Conservation (phyloP, 2,888 invertebrate species). For the Acleris sparsana region DNA sequence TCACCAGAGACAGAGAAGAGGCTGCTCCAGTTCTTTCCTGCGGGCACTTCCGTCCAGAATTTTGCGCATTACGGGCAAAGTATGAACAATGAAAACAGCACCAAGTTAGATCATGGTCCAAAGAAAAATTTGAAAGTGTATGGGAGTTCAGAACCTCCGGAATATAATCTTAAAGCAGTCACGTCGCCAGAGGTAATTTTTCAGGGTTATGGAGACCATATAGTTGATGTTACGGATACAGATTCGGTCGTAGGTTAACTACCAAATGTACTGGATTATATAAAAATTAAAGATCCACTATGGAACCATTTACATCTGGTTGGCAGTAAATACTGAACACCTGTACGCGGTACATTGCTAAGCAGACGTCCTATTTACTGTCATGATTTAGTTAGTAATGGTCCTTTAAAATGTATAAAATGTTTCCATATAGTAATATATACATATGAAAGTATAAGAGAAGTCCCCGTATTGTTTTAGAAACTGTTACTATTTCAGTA, state of each 20-base stretch:
- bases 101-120: slow-evolving; percentile 64
- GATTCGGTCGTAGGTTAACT: slow-evolving; percentile 76
- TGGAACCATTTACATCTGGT: too few relatives aligned
- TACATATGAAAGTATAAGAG: too few relatives aligned
- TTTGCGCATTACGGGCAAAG: slow-evolving; percentile 65
- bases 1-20: slow-evolving; percentile 50
- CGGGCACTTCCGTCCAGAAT: slow-evolving; percentile 59
- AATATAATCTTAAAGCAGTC: slow-evolving; percentile 58
- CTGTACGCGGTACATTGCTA: too few relatives aligned
- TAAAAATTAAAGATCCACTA: too few relatives aligned
- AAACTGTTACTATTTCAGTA: too few relatives aligned
- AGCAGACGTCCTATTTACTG: too few relatives aligned
- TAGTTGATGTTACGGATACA: slow-evolving; percentile 84
- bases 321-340: too few relatives aligned
- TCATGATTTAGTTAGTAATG: too few relatives aligned
- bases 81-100: slow-evolving; percentile 49
- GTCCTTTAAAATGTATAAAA: too few relatives aligned
- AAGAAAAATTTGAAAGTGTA: slow-evolving; percentile 55
- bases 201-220: slow-evolving; percentile 78
- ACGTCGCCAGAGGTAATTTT: slow-evolving; percentile 57
- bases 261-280: too few relatives aligned
- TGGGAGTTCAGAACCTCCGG: slow-evolving; percentile 55
- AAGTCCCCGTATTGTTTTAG: too few relatives aligned
- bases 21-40: slow-evolving; percentile 61
- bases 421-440: too few relatives aligned